Conservation (phyloP, 2,888 invertebrate species). For the Ellobium chinense region DNA sequence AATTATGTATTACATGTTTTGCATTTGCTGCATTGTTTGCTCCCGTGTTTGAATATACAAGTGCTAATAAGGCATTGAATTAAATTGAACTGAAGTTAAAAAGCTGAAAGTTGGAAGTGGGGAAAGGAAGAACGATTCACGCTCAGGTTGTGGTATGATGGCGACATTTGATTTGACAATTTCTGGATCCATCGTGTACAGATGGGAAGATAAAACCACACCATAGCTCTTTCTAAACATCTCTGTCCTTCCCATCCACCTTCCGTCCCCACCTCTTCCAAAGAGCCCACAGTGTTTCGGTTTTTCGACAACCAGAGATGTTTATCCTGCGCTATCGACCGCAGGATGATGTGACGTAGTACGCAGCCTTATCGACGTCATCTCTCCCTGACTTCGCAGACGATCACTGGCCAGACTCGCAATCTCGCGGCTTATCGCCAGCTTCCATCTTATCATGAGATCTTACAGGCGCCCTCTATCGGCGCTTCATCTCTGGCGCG, state of each 20-base stretch:
- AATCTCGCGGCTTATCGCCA: conserved; percentile 48
- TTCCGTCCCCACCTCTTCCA: too few relatives aligned
- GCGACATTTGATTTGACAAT: background rate
- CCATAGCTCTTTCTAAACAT: too few relatives aligned
- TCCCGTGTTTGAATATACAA: too few relatives aligned
- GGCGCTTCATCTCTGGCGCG: conserved; percentile 49
- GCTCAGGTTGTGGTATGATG: too few relatives aligned
- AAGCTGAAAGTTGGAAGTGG: too few relatives aligned
- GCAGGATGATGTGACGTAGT: conserved; percentile 25
- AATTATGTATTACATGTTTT: too few relatives aligned
- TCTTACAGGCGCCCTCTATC: conserved; percentile 48
- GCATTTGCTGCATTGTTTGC: too few relatives aligned
- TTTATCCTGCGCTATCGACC: conserved; percentile 31
- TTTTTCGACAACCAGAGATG: conserved; percentile 21
- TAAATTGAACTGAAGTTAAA: too few relatives aligned
- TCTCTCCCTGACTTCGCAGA: conserved; percentile 25
- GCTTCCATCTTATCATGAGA: conserved; percentile 43
- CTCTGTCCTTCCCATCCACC: too few relatives aligned
- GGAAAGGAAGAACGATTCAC: too few relatives aligned
- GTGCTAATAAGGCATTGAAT: too few relatives aligned
- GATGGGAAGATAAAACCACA: background rate
- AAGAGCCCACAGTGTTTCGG: conserved; percentile 11
- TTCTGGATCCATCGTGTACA: background rate
- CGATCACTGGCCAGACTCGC: conserved; percentile 41
- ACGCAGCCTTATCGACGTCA: conserved; percentile 34